A percentile compares a stretch with the other conserved stretches of the same genome.
These are phyloP conservation scores for Echinometra lucunter DNA, from an alignment of 53 echinoderm and acorn worm species.

Conservation along the genomic window DNA sequence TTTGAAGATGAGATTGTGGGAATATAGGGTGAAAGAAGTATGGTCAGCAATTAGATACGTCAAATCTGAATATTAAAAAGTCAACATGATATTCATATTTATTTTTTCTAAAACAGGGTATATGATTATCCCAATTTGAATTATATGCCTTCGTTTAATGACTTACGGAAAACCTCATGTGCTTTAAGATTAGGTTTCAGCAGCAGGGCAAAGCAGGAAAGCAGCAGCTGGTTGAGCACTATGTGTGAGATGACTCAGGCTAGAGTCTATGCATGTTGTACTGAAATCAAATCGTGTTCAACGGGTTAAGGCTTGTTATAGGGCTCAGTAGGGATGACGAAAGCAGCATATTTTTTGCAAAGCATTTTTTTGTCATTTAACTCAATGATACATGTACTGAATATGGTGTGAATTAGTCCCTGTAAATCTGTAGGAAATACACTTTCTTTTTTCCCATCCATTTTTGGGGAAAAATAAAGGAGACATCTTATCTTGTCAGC, in stretches of 20 bases:
- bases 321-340: background rate
- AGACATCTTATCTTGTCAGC: background rate
- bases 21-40: constrained; percentile 13
- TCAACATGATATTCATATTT: background rate
- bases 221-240: too few species aligned
- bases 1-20: background rate
- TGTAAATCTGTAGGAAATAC: background rate
- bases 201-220: too few species aligned
- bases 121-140: background rate
- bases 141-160: background rate
- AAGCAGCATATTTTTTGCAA: background rate
- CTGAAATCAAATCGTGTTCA: too few species aligned
- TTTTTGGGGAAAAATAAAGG: background rate
- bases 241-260: too few species aligned
- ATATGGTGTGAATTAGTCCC: background rate
- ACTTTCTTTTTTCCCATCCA: background rate
- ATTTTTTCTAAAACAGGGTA: background rate
- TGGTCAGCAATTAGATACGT: constrained; percentile 37
- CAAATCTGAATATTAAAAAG: background rate
- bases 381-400: background rate
- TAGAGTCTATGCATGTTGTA: background rate
- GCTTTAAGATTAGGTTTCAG: too few species aligned
- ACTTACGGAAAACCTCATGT: too few species aligned
- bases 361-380: background rate
- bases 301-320: background rate